Evolutionary conservation across 2,888 invertebrate genomes (phyloP).

Genomic region (Leptopilina syphax): DNA sequence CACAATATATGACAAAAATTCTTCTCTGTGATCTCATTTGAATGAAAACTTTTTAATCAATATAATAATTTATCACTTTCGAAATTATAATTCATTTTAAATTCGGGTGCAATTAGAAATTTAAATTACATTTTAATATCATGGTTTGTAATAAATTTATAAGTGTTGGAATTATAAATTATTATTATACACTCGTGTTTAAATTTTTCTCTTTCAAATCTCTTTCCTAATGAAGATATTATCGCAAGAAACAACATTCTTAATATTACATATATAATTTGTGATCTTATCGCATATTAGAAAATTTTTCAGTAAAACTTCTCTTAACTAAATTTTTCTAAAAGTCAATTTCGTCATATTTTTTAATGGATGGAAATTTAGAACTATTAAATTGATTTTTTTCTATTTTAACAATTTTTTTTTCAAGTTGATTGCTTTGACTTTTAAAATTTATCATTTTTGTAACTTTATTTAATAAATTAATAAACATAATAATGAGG

Average conservation of each 20-base stretch:
- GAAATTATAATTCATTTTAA: neutral
- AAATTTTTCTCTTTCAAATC: neutral
- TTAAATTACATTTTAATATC: neutral
- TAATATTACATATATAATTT: neutral
- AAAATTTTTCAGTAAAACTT: neutral
- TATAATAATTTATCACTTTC: neutral
- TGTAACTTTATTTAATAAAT: too few relatives aligned
- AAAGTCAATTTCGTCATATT: too few relatives aligned
- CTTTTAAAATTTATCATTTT: too few relatives aligned
- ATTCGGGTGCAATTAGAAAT: conserved; percentile 6
- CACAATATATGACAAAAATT: conserved; percentile 2
- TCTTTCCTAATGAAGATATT: conserved; percentile 4
- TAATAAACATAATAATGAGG: too few relatives aligned
- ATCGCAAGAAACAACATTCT: neutral
- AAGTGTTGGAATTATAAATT: neutral
- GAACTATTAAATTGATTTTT: too few relatives aligned
- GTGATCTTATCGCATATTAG: neutral
- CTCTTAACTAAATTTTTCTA: too few relatives aligned
- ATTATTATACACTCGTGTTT: neutral
- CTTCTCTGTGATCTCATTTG: neutral
- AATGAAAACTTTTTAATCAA: neutral
- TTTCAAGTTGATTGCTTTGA: too few relatives aligned
- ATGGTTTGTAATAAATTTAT: conserved; percentile 6
- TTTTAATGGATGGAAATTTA: too few relatives aligned
- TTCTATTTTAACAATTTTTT: too few relatives aligned